phyloP scores from a whole-genome alignment of 2,888 invertebrate species.

The Ryuthela nishihirai region DNA sequence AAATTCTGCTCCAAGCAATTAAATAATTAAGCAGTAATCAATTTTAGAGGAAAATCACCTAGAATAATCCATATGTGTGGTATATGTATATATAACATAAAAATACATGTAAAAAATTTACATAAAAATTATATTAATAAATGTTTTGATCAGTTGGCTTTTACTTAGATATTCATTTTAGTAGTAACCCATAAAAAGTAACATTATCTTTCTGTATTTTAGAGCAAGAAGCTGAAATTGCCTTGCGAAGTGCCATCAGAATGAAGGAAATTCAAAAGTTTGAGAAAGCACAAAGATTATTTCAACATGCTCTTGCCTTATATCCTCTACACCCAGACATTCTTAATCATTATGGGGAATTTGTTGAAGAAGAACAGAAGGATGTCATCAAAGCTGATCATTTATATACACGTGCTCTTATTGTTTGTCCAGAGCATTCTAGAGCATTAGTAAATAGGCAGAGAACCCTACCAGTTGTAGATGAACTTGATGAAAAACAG shows the following conservation, averaged over 20 bases:
- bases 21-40: too few species aligned
- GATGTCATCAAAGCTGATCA: slow-evolving; percentile 88
- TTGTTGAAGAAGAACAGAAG: slow-evolving; percentile 76
- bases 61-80: too few species aligned
- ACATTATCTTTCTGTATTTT: slow-evolving; percentile 46
- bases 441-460: slow-evolving; percentile 75
- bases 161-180: too few species aligned
- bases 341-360: slow-evolving; percentile 87
- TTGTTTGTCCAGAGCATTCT: slow-evolving; percentile 75
- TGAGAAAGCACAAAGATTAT: slow-evolving; percentile 78
- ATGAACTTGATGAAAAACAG: slow-evolving; percentile 77
- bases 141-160: too few species aligned
- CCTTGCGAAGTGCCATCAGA: slow-evolving; percentile 76
- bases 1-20: too few species aligned
- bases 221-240: slow-evolving; percentile 73
- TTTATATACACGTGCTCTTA: slow-evolving; percentile 75
- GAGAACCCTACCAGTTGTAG: slow-evolving; percentile 77
- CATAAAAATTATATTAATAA: too few species aligned
- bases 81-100: too few species aligned
- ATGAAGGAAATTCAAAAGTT: slow-evolving; percentile 76
- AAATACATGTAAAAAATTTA: too few species aligned
- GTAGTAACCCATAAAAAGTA: too few species aligned
- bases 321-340: slow-evolving; percentile 91
- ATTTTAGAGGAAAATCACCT: too few species aligned
- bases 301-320: slow-evolving; percentile 85